These are phyloP conservation scores for Melanotaenia duboulayi DNA, from an alignment of 2,113 vertebrate genomes.

Conservation along the genomic window DNA sequence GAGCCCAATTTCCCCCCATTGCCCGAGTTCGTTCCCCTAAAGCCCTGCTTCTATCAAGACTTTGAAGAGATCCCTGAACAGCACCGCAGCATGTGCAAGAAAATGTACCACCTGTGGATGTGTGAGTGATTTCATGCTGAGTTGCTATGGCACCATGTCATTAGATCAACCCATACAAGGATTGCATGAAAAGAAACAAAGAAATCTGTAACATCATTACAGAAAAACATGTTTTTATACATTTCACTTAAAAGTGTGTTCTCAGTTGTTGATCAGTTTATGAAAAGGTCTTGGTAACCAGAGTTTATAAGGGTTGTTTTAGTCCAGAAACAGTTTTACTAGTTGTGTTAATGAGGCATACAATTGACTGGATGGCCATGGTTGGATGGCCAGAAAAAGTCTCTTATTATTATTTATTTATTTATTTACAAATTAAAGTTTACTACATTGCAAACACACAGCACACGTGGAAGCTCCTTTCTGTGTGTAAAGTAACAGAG, in stretches of 20 bases:
- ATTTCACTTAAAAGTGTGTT: too few relatives aligned
- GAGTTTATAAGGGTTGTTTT: constrained; percentile 42
- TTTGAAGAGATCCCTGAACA: constrained; percentile 96
- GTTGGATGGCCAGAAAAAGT: too few relatives aligned
- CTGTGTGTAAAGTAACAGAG: constrained; percentile 13
- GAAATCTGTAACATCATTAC: too few relatives aligned
- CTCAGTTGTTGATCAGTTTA: constrained; percentile 19
- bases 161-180: not conserved
- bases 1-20: constrained; percentile 97
- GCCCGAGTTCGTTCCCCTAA: constrained; percentile 93
- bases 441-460: constrained; percentile 56
- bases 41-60: constrained; percentile 98
- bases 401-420: too few relatives aligned
- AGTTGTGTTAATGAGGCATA: constrained; percentile 7
- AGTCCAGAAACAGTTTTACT: constrained; percentile 40
- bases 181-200: not conserved
- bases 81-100: constrained; percentile 93
- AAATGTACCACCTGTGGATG: constrained; percentile 98
- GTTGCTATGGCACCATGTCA: not conserved
- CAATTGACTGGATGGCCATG: too few relatives aligned
- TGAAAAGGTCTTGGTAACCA: constrained; percentile 29
- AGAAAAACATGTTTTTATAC: too few relatives aligned
- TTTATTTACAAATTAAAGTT: too few relatives aligned
- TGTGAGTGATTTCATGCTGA: constrained; percentile 83
- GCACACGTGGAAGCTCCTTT: constrained; percentile 25